Conservation (phyloP, 2,888 invertebrate species). For the Alloplasta piceator region DNA sequence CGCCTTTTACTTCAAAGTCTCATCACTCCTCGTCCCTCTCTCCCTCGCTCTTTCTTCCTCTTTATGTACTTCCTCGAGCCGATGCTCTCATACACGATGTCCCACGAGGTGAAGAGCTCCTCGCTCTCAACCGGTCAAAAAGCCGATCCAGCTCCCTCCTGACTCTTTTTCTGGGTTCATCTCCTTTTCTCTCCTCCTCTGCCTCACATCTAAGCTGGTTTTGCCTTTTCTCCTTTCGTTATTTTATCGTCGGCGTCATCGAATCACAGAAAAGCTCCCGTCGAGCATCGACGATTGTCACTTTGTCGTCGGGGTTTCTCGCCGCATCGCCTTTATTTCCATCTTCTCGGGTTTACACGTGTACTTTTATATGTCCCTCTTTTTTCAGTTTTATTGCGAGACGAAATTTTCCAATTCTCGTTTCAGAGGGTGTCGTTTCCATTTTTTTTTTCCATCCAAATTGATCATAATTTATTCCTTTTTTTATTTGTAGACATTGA, state of each 20-base stretch:
- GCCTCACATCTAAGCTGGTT: slow-evolving; percentile 3
- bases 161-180: slow-evolving; percentile 27
- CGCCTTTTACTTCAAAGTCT: slow-evolving; percentile 40
- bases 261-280: slow-evolving; percentile 65
- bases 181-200: slow-evolving; percentile 21
- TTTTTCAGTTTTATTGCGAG: slow-evolving; percentile 6
- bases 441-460: neutral
- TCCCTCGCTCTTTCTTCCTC: slow-evolving; percentile 42
- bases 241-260: slow-evolving; percentile 57
- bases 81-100: slow-evolving; percentile 83
- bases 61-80: slow-evolving; percentile 31
- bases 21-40: slow-evolving; percentile 51
- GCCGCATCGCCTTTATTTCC: slow-evolving; percentile 30
- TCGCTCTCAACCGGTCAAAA: slow-evolving; percentile 13
- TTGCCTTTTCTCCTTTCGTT: slow-evolving; percentile 24
- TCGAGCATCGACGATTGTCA: slow-evolving; percentile 73
- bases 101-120: slow-evolving; percentile 53
- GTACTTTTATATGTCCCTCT: neutral
- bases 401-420: neutral
- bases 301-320: slow-evolving; percentile 70
- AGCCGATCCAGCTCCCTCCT: slow-evolving; percentile 59
- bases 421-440: neutral
- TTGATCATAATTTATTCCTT: slow-evolving; percentile 1
- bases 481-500: slow-evolving; percentile 2
- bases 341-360: slow-evolving; percentile 33